Evolutionary conservation across 2,113 vertebrate species (phyloP), one percentile per base, ranked within the genome.

Genomic region (Tonatia bakeri): DNA sequence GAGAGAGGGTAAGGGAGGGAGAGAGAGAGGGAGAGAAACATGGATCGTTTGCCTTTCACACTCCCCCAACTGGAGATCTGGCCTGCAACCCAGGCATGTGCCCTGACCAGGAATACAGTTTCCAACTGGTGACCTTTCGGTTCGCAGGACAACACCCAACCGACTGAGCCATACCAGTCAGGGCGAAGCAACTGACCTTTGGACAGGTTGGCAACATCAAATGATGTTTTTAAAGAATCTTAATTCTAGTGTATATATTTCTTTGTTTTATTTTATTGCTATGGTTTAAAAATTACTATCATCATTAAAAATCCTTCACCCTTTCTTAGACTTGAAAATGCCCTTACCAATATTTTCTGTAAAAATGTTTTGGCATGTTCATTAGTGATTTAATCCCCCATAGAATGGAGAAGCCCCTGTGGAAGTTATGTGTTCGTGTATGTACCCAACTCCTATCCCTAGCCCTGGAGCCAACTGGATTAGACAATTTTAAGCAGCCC

Each of bases 401-500:
- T 54, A 73, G 54, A 6, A 14, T 45, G 24, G 31, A 89, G 50
- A 87, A 65, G 67, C 11, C 36, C 13, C 9, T 50, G 9, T 45
- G 54, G 38, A 91, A 91, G 73, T 56, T 36, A 28, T 5, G 2
- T 61, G 40, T 93, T 84, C 77, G 4, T 61, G 8, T 65, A 38
- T n/a, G 28, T 56, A 64, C 33, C 86, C 59, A 94, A 72, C 11
- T 94, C 64, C n/a, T 80, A 33, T 85, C 73, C 47, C 67, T 70
- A 80, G 22, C 40, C 76, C n/a, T 45, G 26, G 38, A 93, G n/a
- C 40, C 72, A 94, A 95, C 15, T 86, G 73, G 77, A 90, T 83
- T 94, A 84, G 77, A 90, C 38, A 88, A 90, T 94, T 92, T 67
- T 45, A 95, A 94, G 56, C 90, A 96, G 56, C 26, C 36, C 77